Evolutionary conservation across 2,797 vertebrate genomes (phyloP).

Genomic region (Tokudaia tokunoshimensis): DNA sequence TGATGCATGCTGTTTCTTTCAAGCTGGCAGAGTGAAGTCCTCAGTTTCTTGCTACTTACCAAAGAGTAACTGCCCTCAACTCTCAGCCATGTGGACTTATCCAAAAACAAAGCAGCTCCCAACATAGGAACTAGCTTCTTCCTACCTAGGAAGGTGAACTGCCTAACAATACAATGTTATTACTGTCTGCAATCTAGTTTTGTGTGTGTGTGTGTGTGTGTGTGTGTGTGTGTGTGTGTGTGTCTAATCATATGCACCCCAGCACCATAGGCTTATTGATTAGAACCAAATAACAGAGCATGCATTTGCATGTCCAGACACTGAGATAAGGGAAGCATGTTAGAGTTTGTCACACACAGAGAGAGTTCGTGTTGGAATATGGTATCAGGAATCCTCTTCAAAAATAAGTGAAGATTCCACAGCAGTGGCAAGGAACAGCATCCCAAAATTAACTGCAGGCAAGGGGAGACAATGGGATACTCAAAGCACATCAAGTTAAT

Average conservation of each 20-base stretch:
- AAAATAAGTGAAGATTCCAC: neutral
- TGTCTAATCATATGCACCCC: neutral
- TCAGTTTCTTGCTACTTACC: neutral
- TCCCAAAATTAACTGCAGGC: neutral
- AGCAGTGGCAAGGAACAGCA: neutral
- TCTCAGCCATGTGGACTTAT: neutral
- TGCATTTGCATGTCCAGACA: fast-evolving
- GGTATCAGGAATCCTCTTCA: neutral
- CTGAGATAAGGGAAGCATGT: neutral
- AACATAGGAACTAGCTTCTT: neutral
- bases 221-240: too few relatives aligned
- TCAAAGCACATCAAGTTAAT: neutral
- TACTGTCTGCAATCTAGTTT: neutral
- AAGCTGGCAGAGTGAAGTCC: neutral
- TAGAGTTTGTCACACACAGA: neutral
- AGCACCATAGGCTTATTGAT: too few relatives aligned
- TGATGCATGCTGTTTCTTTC: neutral
- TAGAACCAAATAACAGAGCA: neutral
- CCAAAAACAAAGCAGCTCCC: neutral
- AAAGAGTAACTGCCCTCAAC: neutral
- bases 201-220: too few relatives aligned
- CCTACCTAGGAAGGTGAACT: neutral
- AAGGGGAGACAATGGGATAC: neutral
- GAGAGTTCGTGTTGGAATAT: neutral
- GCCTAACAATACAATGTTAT: neutral